Percentiles rank a stretch among this genome's conserved stretches.
Evolutionary conservation across 2,888 invertebrate genomes (phyloP).

Genomic region (Lochmaea capreae): DNA sequence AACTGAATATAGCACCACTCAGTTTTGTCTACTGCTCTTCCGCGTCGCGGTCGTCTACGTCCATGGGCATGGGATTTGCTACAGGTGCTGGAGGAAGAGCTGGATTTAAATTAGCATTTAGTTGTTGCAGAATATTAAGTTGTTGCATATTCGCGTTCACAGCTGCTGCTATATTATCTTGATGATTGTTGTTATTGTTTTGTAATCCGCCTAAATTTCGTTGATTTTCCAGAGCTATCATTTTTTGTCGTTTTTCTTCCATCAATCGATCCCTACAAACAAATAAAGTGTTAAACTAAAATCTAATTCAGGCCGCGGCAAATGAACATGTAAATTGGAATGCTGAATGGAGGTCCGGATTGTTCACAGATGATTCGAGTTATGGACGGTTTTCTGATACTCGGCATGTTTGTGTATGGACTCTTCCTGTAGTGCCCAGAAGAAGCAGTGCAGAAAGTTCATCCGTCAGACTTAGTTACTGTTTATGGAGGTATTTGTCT

Average conservation of each 20-base stretch:
- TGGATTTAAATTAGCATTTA: constrained; percentile 62
- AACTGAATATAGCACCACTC: background rate
- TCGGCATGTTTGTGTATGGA: too few species aligned
- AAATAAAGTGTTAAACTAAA: background rate
- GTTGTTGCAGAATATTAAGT: constrained; percentile 63
- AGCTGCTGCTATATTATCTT: constrained; percentile 56
- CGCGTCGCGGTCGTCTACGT: constrained; percentile 41
- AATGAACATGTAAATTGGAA: too few species aligned
- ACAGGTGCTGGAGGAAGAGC: constrained; percentile 54
- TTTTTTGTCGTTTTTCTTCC: constrained; percentile 88
- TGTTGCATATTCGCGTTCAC: constrained; percentile 62
- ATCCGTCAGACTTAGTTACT: too few species aligned
- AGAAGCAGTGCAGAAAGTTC: too few species aligned
- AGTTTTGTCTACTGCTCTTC: constrained; percentile 13
- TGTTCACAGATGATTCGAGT: too few species aligned
- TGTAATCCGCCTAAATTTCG: constrained; percentile 58
- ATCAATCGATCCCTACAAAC: constrained; percentile 70
- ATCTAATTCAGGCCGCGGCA: too few species aligned
- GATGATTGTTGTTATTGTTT: constrained; percentile 47
- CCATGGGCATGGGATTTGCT: constrained; percentile 53
- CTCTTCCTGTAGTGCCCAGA: too few species aligned
- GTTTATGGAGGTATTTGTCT: too few species aligned
- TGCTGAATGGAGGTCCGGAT: too few species aligned
- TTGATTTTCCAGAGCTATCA: constrained; percentile 71
- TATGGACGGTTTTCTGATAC: too few species aligned